Base-by-base conservation (phyloP, 2,888 invertebrate genomes). In the Trichogramma dendrolimi region DNA sequence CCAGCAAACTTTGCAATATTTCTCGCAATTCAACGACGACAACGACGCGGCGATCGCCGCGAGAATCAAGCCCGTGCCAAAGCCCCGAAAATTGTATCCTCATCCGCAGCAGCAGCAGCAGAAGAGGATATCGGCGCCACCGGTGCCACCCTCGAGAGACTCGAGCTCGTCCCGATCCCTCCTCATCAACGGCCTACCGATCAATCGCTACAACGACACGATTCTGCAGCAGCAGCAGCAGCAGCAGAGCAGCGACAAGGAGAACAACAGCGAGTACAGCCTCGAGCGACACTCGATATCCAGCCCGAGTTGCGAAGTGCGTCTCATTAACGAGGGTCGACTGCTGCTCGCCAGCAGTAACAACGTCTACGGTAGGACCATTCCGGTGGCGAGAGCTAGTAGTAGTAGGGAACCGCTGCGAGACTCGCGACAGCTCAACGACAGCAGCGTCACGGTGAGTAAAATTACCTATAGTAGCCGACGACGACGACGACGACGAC, bases 111-210 rank as follows among this genome's bases (percentile, higher is more conserved):
- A 59, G 8, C 59, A 14, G 5, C 47, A 51, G 54, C 50, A 51
- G 40, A n/a, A 40, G 58, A 39, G 4, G 7, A 39, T n/a, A 4
- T 7, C 48, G 7, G 67, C 85, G 46, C 90, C 91, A 5, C 91
- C 92, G 0, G 87, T 88, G 4, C 91, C 91, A 41, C 91, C 92
- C 0, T 91, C 91, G 89, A 69, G 90, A 89, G 78, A 90, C 88
- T 67, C 83, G 85, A 71, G 83, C 87, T 63, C 71, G 54, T 62
- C 67, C 40, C 27, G 27, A 27, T 27, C 27, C 3, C 58, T 71
- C 56, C 57, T 61, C 46, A 7, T 70, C 47, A 69, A 63, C 14
- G 59, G 55, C 11, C 7, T 50, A 4, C n/a, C 64, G 1, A 4
- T 61, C 6, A 60, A 62, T 39, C 60, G 58, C 40, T 65, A 65